Evolutionary conservation across 2,888 invertebrate genomes (phyloP).

Genomic region (Thalpophila matura): DNA sequence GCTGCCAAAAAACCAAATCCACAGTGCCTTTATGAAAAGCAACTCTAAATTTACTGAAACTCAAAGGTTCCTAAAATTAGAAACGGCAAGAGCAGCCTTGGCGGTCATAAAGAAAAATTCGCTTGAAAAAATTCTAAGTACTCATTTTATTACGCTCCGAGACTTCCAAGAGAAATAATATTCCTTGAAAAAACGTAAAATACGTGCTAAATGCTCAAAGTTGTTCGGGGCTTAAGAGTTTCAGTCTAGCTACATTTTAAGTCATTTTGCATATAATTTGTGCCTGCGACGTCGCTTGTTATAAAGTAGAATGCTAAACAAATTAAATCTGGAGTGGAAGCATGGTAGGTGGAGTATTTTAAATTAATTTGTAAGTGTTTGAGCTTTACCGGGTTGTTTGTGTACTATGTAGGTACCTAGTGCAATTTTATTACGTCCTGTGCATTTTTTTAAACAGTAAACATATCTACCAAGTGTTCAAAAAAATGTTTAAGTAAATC

Average conservation of each 20-base stretch:
- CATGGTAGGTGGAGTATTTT: constrained; percentile 24
- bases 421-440: constrained; percentile 6
- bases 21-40: constrained; percentile 27
- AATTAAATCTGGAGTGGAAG: constrained; percentile 42
- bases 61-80: constrained; percentile 51
- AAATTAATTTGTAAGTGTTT: constrained; percentile 52
- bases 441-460: not conserved
- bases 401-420: constrained; percentile 9
- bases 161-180: constrained; percentile 49
- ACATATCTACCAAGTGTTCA: no score
- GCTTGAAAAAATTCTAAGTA: constrained; percentile 49
- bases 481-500: no score
- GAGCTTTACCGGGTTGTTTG: constrained; percentile 23
- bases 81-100: constrained; percentile 25
- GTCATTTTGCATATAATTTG: constrained; percentile 45
- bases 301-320: constrained; percentile 49
- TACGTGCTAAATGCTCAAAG: constrained; percentile 46
- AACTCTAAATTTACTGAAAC: constrained; percentile 50
- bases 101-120: constrained; percentile 41
- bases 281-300: constrained; percentile 35
- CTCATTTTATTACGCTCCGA: constrained; percentile 49
- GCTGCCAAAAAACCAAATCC: constrained; percentile 37
- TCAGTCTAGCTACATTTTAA: constrained; percentile 37
- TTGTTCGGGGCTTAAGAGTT: constrained; percentile 18
- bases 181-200: constrained; percentile 45